A percentile compares a stretch with the other conserved stretches of the same genome.
Conservation (phyloP, 2,888 invertebrate species). For the Phaonia tiefii region DNA sequence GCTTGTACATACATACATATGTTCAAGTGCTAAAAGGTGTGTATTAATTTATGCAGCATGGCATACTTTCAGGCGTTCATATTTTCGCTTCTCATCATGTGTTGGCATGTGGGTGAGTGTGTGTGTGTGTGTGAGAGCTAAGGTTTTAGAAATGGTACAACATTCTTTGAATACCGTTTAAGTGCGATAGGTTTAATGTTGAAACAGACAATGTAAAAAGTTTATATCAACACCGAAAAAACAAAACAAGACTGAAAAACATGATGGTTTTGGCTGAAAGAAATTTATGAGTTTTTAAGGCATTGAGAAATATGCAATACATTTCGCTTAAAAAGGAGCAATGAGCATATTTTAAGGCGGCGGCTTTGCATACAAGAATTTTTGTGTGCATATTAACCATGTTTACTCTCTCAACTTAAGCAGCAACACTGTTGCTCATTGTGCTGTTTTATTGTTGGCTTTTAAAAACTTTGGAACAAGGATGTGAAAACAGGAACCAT, state of each 20-base stretch:
- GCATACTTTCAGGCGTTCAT: slow-evolving; percentile 68
- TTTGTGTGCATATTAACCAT: slow-evolving; percentile 8
- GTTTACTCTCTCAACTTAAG: not conserved
- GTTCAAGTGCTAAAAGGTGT: slow-evolving; percentile 8
- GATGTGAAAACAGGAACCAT: too few relatives aligned
- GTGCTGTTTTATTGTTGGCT: slow-evolving; percentile 9
- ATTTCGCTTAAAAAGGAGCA: slow-evolving; percentile 43
- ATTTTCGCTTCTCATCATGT: not conserved
- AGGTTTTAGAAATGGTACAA: slow-evolving; percentile 20
- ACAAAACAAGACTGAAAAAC: not conserved
- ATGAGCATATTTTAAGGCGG: slow-evolving; percentile 57
- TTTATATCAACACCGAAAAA: not conserved
- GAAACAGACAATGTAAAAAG: slow-evolving; percentile 14
- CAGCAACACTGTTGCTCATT: too few relatives aligned
- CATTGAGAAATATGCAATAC: slow-evolving; percentile 58
- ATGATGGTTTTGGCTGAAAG: too few relatives aligned
- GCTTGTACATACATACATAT: not conserved
- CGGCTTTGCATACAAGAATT: slow-evolving; percentile 39
- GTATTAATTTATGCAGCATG: slow-evolving; percentile 65
- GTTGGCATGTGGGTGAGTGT: not conserved
- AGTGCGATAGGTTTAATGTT: slow-evolving; percentile 42
- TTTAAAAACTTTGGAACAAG: too few relatives aligned
- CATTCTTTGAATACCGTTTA: slow-evolving; percentile 42
- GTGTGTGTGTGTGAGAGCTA: not conserved
- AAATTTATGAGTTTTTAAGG: slow-evolving; percentile 58